Conservation (phyloP, 2,888 invertebrate species). For the Melikaiella ostensackeni region DNA sequence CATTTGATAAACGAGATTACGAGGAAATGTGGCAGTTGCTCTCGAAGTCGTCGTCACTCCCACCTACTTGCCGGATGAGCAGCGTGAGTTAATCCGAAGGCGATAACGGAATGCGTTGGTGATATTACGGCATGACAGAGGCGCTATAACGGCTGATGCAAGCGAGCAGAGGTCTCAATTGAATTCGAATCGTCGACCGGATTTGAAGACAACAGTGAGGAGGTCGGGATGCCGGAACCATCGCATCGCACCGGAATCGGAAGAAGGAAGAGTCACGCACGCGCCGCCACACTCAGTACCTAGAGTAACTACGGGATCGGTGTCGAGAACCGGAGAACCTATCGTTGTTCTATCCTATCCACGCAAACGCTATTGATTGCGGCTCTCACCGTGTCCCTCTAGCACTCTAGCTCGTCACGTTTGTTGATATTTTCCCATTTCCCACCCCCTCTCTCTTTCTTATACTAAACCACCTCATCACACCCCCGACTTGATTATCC, state of each 20-base stretch:
- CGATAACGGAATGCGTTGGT: background rate
- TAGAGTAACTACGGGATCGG: conserved; percentile 26
- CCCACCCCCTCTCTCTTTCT: too few relatives aligned
- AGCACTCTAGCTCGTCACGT: conserved; percentile 51
- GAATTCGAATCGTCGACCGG: conserved; percentile 35
- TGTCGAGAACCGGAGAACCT: conserved; percentile 46
- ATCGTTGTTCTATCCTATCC: conserved; percentile 53
- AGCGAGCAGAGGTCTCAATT: conserved; percentile 26
- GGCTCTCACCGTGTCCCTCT: conserved; percentile 57
- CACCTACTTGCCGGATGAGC: background rate
- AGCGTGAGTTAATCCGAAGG: background rate
- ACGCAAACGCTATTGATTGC: conserved; percentile 73
- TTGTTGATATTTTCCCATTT: conserved; percentile 45
- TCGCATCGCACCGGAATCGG: too few relatives aligned
- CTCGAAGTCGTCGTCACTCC: background rate
- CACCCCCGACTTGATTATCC: too few relatives aligned
- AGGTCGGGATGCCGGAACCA: background rate
- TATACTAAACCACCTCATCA: too few relatives aligned
- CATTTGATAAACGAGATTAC: too few relatives aligned
- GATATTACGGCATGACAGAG: background rate
- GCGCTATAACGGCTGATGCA: conserved; percentile 25
- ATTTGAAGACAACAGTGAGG: conserved; percentile 36
- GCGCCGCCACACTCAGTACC: conserved; percentile 44
- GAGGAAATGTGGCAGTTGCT: background rate
- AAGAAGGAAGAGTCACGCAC: conserved; percentile 44